A percentile compares a stretch with the other conserved stretches of the same genome.
Conservation (phyloP, 2,113 vertebrate genomes). For the Clarias macrocephalus region DNA sequence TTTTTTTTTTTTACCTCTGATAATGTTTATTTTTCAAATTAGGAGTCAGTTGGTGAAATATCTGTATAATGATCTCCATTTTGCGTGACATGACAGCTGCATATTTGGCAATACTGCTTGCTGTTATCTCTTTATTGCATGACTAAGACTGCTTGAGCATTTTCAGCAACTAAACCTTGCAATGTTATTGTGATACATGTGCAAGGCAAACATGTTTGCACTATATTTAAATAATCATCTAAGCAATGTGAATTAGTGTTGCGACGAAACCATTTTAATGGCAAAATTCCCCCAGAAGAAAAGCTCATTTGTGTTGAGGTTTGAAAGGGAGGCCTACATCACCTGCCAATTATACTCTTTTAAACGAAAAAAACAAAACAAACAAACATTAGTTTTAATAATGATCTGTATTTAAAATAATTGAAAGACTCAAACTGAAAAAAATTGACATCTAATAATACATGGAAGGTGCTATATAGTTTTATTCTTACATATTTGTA, state of each 20-base stretch:
- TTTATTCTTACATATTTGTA: neutral
- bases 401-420: neutral
- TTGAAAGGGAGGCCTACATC: neutral
- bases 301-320: neutral
- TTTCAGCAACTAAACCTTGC: neutral
- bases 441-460: neutral
- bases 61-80: constrained; percentile 10
- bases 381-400: neutral
- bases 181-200: neutral
- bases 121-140: constrained; percentile 23
- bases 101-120: neutral
- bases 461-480: neutral
- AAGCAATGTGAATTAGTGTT: neutral
- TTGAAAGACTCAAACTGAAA: neutral
- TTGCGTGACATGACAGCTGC: constrained; percentile 1
- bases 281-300: neutral
- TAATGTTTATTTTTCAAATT: neutral
- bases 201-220: neutral
- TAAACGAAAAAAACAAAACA: too few species aligned
- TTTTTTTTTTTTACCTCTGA: neutral
- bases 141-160: constrained; percentile 17
- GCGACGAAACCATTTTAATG: neutral
- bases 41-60: neutral
- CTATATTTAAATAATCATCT: neutral
- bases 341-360: neutral